Conservation (phyloP, 2,888 invertebrate genomes). For the Apomyelois bistriatella region DNA sequence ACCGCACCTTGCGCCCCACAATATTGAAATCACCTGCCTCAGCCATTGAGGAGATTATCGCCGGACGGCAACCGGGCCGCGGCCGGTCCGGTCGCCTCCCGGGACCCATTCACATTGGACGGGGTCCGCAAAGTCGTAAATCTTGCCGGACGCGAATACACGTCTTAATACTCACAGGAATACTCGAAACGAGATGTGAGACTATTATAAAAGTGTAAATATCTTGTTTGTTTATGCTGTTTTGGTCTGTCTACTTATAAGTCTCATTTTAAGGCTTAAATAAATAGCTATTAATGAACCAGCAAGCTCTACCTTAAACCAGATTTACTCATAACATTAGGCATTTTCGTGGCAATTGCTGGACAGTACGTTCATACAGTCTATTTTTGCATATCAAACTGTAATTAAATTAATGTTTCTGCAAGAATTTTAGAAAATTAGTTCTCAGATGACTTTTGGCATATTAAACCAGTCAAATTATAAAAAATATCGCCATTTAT, state of each 20-base stretch:
- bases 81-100: not conserved
- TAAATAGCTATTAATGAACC: too few species aligned
- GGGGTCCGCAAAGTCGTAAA: constrained; percentile 2
- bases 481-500: too few species aligned
- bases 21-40: constrained; percentile 6
- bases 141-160: not conserved
- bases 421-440: too few species aligned
- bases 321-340: too few species aligned
- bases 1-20: not conserved
- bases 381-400: too few species aligned
- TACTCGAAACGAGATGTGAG: not conserved
- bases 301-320: too few species aligned
- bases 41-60: not conserved
- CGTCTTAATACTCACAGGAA: constrained; percentile 2
- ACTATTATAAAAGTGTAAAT: constrained; percentile 2
- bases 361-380: too few species aligned
- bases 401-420: too few species aligned
- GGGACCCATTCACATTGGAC: not conserved
- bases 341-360: too few species aligned
- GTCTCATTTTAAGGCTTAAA: too few species aligned
- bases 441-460: too few species aligned
- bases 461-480: too few species aligned
- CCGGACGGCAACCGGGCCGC: constrained; percentile 1
- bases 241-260: not conserved
- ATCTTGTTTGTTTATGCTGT: not conserved